These are phyloP conservation scores for Miltochrista miniata DNA, from an alignment of 2,888 invertebrate species.

Conservation along the genomic window DNA sequence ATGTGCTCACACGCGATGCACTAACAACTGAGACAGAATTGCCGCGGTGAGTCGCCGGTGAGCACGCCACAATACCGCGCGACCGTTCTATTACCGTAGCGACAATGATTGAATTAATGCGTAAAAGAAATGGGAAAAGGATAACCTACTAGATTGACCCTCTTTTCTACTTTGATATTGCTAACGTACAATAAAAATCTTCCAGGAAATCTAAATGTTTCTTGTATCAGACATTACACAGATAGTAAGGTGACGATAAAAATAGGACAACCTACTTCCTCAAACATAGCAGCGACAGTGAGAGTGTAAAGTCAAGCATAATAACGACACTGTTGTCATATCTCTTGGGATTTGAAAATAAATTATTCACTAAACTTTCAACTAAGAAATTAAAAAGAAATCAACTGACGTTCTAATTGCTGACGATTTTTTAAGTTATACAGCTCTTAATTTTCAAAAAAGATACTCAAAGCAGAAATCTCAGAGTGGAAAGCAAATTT, in stretches of 20 bases:
- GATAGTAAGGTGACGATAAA: neutral
- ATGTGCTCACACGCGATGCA: constrained; percentile 50
- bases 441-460: no score
- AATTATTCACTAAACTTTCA: neutral
- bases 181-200: neutral
- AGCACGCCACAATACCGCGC: constrained; percentile 39
- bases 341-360: neutral
- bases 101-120: constrained; percentile 37
- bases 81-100: constrained; percentile 42
- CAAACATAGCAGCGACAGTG: neutral
- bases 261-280: neutral
- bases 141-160: constrained; percentile 14
- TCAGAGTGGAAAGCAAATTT: no score
- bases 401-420: neutral
- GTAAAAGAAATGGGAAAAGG: constrained; percentile 35
- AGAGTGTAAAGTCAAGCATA: neutral
- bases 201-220: neutral
- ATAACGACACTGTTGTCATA: neutral
- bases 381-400: neutral
- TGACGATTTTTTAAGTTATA: neutral
- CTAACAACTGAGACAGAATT: constrained; percentile 52
- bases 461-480: no score
- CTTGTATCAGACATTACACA: neutral
- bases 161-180: constrained; percentile 3
- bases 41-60: constrained; percentile 26